Evolutionary conservation across 2,113 vertebrate species (phyloP).

Genomic region (Lipophrys pholis): DNA sequence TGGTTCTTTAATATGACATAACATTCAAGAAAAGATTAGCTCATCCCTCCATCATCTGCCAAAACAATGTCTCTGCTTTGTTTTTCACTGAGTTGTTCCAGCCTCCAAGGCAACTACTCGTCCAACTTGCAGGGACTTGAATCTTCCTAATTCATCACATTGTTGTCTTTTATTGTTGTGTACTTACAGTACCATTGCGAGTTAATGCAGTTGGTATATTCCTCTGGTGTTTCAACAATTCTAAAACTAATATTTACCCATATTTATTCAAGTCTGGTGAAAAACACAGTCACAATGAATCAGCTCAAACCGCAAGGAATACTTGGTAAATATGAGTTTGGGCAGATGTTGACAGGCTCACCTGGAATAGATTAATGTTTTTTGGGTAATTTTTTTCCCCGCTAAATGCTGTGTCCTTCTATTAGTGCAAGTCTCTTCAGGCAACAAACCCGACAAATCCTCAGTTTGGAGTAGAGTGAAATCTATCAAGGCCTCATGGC

Average conservation of each 20-base stretch:
- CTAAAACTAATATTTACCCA: not conserved
- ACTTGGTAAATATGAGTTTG: constrained; percentile 25
- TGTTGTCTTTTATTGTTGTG: constrained; percentile 10
- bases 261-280: too few species aligned
- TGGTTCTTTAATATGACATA: too few species aligned
- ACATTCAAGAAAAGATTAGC: too few species aligned
- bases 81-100: not conserved
- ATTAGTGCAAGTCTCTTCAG: constrained; percentile 28
- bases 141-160: constrained; percentile 37
- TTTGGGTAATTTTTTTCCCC: not conserved
- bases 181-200: not conserved
- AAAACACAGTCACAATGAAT: not conserved
- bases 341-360: constrained; percentile 41
- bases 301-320: not conserved
- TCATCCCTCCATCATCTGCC: too few species aligned
- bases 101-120: not conserved
- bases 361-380: constrained; percentile 53
- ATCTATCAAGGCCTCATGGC: constrained; percentile 15
- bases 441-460: constrained; percentile 38
- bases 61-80: not conserved
- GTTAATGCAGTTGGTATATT: not conserved
- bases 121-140: constrained; percentile 42
- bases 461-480: constrained; percentile 35
- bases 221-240: not conserved
- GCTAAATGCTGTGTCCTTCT: constrained; percentile 16